These are phyloP conservation scores for Mastomys natalensis DNA, from an alignment of 2,113 vertebrate species.

Conservation along the genomic window DNA sequence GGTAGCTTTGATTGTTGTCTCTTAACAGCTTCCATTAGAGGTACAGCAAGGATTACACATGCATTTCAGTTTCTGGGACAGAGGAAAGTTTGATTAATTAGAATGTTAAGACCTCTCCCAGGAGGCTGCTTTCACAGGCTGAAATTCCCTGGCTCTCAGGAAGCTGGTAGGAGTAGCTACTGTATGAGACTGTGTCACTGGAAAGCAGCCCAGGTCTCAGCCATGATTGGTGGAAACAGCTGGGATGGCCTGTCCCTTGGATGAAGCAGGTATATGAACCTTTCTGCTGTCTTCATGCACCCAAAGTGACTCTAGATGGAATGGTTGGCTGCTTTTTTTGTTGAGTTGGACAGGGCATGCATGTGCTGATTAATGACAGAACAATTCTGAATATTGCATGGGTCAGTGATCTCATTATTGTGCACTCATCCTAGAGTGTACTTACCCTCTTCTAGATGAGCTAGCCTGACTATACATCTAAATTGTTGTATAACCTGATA, in stretches of 20 bases:
- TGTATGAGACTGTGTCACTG: neutral
- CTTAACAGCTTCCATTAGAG: neutral
- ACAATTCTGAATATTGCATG: neutral
- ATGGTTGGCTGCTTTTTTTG: neutral
- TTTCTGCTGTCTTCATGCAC: neutral
- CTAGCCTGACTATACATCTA: neutral
- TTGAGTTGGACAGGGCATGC: neutral
- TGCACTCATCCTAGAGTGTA: too few relatives aligned
- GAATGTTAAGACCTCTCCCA: neutral
- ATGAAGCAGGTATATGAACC: neutral
- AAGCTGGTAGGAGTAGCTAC: neutral
- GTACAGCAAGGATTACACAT: neutral
- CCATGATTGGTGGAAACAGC: neutral
- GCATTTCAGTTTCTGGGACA: neutral
- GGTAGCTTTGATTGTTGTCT: neutral
- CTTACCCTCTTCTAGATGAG: neutral
- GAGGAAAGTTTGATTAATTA: slow-evolving; percentile 21
- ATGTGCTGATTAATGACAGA: neutral
- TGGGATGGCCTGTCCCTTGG: too few relatives aligned
- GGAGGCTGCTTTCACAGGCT: neutral
- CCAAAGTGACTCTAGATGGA: neutral
- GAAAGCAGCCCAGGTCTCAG: neutral
- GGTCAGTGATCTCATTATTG: neutral
- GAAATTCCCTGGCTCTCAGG: neutral
- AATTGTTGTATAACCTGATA: neutral